A percentile compares a stretch with the other conserved stretches of the same genome.
Conservation (phyloP, 2,113 vertebrate species). For the Agapornis roseicollis region DNA sequence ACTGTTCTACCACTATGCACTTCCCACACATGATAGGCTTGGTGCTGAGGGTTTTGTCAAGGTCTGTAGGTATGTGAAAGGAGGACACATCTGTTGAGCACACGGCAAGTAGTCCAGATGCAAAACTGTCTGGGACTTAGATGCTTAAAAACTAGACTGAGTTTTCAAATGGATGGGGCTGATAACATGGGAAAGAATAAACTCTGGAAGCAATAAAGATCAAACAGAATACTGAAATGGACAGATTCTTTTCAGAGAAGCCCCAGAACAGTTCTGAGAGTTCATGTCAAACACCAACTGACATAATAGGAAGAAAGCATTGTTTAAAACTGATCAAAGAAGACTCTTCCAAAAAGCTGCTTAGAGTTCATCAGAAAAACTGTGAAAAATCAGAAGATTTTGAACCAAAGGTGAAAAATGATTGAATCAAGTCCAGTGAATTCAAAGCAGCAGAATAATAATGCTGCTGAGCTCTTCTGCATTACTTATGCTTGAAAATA, state of each 20-base stretch:
- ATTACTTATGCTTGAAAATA: background rate
- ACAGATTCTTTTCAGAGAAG: conserved; percentile 4
- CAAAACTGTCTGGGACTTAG: background rate
- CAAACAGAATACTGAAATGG: background rate
- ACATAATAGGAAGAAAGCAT: background rate
- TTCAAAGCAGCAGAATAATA: background rate
- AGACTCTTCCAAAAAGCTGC: background rate
- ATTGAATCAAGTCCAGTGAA: background rate
- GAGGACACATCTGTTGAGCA: background rate
- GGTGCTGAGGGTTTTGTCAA: background rate
- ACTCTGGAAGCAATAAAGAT: background rate
- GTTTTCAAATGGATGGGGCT: background rate
- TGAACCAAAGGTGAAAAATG: background rate
- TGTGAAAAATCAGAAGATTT: background rate
- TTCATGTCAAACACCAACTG: background rate
- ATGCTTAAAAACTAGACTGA: background rate
- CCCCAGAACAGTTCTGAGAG: background rate
- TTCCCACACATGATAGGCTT: fast-evolving
- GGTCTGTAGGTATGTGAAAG: too few relatives aligned
- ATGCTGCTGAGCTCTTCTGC: background rate
- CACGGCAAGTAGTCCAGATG: fast-evolving
- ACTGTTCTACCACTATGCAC: background rate
- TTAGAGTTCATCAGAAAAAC: background rate
- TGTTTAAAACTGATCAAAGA: background rate
- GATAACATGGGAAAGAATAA: background rate